Conservation (phyloP, 2,888 invertebrate species). For the Drosophila mimica region DNA sequence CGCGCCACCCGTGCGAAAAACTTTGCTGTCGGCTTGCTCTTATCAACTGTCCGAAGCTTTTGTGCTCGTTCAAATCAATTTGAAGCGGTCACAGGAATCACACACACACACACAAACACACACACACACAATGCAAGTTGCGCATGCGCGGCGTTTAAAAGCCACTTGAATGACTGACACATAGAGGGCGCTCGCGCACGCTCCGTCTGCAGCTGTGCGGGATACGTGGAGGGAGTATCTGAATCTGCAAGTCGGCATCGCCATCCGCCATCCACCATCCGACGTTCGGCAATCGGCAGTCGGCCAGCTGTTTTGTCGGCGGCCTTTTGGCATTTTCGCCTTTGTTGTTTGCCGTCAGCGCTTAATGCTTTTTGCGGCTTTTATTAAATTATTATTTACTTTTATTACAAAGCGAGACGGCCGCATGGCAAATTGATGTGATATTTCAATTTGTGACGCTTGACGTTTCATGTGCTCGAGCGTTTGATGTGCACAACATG, state of each 20-base stretch:
- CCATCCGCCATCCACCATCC: conserved; percentile 19
- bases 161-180: conserved; percentile 58
- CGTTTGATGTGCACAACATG: conserved; percentile 33
- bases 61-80: conserved; percentile 75
- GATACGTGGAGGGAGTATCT: conserved; percentile 20
- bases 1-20: conserved; percentile 73
- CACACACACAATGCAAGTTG: neutral
- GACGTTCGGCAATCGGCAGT: conserved; percentile 22
- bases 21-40: conserved; percentile 61
- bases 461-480: conserved; percentile 47
- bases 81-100: conserved; percentile 55
- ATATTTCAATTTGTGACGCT: conserved; percentile 77
- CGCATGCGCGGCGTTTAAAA: conserved; percentile 63
- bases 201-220: neutral
- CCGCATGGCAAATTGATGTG: conserved; percentile 75
- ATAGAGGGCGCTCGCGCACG: conserved; percentile 61
- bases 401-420: conserved; percentile 77
- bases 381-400: conserved; percentile 81
- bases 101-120: conserved; percentile 47
- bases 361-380: conserved; percentile 70
- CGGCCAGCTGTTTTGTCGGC: conserved; percentile 49
- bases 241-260: conserved; percentile 31
- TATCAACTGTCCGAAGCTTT: conserved; percentile 72
- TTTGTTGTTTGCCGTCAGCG: conserved; percentile 76
- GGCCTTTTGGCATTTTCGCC: conserved; percentile 56